Conservation (phyloP, 2,888 invertebrate genomes). For the Acrocyrtus sp. region DNA sequence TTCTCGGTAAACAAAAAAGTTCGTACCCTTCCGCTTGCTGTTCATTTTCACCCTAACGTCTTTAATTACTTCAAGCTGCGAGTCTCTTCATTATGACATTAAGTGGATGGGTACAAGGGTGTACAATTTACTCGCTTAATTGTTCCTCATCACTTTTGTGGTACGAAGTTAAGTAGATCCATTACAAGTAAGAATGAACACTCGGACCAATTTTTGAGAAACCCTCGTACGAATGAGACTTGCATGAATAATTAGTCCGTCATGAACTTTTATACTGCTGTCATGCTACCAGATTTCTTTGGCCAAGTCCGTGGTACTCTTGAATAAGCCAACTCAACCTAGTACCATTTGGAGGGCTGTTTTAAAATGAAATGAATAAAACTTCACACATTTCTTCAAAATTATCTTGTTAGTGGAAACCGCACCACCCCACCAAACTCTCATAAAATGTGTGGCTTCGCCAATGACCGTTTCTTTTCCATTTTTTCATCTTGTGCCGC, state of each 20-base stretch:
- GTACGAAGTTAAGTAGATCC: too few relatives aligned
- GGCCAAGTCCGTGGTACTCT: neutral
- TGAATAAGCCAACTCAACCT: neutral
- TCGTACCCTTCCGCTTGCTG: neutral
- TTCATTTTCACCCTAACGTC: neutral
- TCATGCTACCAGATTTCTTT: neutral
- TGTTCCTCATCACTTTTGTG: neutral
- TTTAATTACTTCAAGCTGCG: conserved; percentile 10
- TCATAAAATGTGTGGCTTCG: conserved; percentile 27
- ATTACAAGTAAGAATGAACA: too few relatives aligned
- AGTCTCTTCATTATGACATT: neutral
- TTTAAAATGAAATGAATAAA: conserved; percentile 22
- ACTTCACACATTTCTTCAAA: conserved; percentile 33
- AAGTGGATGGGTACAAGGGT: neutral
- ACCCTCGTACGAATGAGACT: conserved; percentile 16
- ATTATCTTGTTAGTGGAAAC: conserved; percentile 30
- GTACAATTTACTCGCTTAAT: conserved; percentile 17
- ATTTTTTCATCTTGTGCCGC: neutral
- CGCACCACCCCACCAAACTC: neutral
- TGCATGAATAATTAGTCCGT: conserved; percentile 39
- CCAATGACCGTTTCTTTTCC: conserved; percentile 28
- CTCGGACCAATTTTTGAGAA: neutral
- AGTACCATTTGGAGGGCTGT: neutral
- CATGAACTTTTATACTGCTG: conserved; percentile 11
- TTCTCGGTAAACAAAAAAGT: neutral